A percentile compares a stretch with the other conserved stretches of the same genome.
These are phyloP conservation scores for Orthosia gracilis DNA, from an alignment of 2,888 invertebrate species.

Conservation along the genomic window DNA sequence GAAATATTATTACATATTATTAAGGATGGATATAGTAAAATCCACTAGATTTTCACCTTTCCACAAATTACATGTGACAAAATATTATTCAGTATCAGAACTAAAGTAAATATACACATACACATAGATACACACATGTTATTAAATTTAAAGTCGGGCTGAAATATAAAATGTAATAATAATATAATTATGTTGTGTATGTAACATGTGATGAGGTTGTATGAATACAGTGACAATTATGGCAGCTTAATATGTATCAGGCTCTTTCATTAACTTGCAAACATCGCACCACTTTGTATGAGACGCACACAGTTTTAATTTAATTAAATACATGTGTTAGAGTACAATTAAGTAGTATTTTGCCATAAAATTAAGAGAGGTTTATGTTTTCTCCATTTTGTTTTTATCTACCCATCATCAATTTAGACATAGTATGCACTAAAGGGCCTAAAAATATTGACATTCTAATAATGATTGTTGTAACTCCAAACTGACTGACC, in stretches of 20 bases:
- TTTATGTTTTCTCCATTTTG: no score
- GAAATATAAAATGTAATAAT: no score
- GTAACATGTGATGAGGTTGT: not conserved
- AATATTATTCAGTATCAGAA: no score
- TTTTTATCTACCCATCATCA: no score
- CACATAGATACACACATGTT: not conserved
- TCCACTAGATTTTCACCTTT: no score
- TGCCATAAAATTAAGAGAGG: not conserved
- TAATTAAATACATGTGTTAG: not conserved
- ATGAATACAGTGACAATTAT: conserved; percentile 33
- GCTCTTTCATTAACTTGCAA: conserved; percentile 28
- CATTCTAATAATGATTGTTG: no score
- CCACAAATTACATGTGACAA: no score
- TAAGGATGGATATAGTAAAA: no score
- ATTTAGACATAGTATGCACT: no score
- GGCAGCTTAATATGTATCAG: not conserved
- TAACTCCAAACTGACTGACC: no score
- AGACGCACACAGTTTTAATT: not conserved
- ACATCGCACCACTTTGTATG: conserved; percentile 12
- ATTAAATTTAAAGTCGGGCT: not conserved
- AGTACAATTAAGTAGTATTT: not conserved
- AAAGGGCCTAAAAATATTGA: no score
- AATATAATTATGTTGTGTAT: conserved; percentile 4
- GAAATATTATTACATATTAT: no score
- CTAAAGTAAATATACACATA: not conserved